Conservation (phyloP, 2,888 invertebrate genomes). For the Agrotis clavis region DNA sequence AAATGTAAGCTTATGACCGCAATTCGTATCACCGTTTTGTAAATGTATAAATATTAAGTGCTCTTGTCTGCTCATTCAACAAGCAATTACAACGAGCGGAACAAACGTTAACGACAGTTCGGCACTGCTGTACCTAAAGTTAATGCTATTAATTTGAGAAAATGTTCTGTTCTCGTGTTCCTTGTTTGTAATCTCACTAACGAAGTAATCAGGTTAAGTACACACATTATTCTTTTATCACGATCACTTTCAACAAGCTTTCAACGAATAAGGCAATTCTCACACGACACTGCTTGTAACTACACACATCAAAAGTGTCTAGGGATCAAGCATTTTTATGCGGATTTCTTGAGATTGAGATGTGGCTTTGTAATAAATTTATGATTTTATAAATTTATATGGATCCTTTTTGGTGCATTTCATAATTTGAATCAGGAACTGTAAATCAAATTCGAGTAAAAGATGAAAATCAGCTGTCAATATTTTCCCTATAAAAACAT, state of each 20-base stretch:
- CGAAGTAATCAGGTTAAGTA: slow-evolving; percentile 61
- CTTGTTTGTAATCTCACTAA: slow-evolving; percentile 57
- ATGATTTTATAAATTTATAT: too few species aligned
- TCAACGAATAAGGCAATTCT: not conserved
- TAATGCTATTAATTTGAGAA: slow-evolving; percentile 57
- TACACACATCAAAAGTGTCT: too few species aligned
- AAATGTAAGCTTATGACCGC: not conserved
- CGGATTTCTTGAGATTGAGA: too few species aligned
- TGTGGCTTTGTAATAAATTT: too few species aligned
- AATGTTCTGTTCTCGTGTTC: slow-evolving; percentile 43
- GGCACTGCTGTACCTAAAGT: slow-evolving; percentile 13
- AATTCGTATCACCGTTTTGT: not conserved
- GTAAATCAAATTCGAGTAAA: too few species aligned
- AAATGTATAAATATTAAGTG: slow-evolving; percentile 11
- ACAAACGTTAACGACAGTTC: slow-evolving; percentile 59
- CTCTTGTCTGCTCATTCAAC: slow-evolving; percentile 31
- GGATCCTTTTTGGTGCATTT: too few species aligned
- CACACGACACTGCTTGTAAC: too few species aligned
- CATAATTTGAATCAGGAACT: too few species aligned
- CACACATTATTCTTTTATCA: slow-evolving; percentile 55
- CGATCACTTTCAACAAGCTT: slow-evolving; percentile 29
- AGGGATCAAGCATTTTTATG: too few species aligned
- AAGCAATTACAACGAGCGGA: slow-evolving; percentile 46
- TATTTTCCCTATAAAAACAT: too few species aligned
- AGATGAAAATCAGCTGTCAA: too few species aligned